These are phyloP conservation scores for Stichopus chloronotus DNA, from an alignment of 35 echinoderm and acorn worm species.

Conservation along the genomic window DNA sequence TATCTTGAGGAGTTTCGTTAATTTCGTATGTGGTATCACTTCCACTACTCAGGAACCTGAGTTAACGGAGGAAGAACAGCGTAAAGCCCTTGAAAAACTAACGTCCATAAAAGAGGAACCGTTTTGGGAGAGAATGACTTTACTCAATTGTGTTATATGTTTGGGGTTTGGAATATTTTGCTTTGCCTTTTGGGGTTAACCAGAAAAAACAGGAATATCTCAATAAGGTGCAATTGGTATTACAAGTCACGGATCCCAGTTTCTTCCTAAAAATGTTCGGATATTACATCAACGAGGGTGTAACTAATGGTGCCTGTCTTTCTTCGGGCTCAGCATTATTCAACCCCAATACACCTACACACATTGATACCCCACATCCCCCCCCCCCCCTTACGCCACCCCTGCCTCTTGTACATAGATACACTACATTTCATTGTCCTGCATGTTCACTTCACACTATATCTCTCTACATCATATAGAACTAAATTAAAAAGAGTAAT, in stretches of 20 bases:
- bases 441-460: no score
- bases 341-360: no score
- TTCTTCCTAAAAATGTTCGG: no score
- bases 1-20: neutral
- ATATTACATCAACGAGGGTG: no score
- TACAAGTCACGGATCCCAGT: no score
- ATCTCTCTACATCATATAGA: no score
- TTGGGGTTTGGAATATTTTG: slow-evolving; percentile 26
- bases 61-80: slow-evolving; percentile 32
- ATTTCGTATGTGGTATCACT: slow-evolving; percentile 26
- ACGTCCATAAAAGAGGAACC: slow-evolving; percentile 25
- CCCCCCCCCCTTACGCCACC: neutral
- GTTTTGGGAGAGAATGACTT: slow-evolving; percentile 11
- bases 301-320: no score
- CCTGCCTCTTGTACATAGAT: no score
- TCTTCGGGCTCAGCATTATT: no score
- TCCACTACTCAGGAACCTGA: neutral
- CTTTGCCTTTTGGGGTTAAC: slow-evolving; percentile 37
- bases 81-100: slow-evolving; percentile 1
- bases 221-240: no score
- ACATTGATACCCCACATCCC: neutral
- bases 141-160: slow-evolving; percentile 22
- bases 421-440: no score
- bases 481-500: no score
- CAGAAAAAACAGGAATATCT: neutral